Base-by-base conservation (phyloP, 1,140 invertebrate genomes). In the Elymnias hypermnestra region DNA sequence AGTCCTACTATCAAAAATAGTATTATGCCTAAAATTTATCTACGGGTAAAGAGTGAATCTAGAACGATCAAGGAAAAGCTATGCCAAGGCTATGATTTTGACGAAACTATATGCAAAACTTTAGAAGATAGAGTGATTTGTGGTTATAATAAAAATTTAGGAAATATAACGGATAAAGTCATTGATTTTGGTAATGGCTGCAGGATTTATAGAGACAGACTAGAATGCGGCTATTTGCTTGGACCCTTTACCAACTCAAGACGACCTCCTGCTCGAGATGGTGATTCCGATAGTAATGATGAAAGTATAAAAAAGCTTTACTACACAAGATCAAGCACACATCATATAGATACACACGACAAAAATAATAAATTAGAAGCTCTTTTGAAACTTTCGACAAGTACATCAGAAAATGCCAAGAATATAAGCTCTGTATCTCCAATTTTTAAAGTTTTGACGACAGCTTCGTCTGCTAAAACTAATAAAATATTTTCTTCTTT, bases 101-200 rank as follows among this genome's bases (percentile, higher is more conserved):
- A 82, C 53, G 57, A 44, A 15, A 65, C 44, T 9, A 48, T 62
- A 35, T 82, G 74, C 39, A 68, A 61, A 54, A 39, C 44, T 7
- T 17, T 68, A 1, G 54, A 63, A 17, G 59, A 71, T 18, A 65
- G 74, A 60, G 21, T 73, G 5, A 37, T 77, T 15, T 82, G 73
- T 52, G 77, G 77, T 6, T 82, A 82, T 33, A 63, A 79, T 46
- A 77, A 68, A 51, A 81, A 82, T 51, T 37, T 49, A 23, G 71
- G 59, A n/a, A 17, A 64, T 7, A 25, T 53, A 10, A 52, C 56
- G 0, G 38, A 63, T 3, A 15, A 52, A 41, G 39, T 41, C 6
- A 42, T 38, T 3, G 42, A 73, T 31, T 14, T 69, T 9, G 60
- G 55, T 12, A 66, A 73, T 40, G 72, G 59, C 3, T 82, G 77